Evolutionary conservation across 2,888 invertebrate species (phyloP), one percentile per base, ranked within the genome.

Genomic region (Drosophila multiciliata): DNA sequence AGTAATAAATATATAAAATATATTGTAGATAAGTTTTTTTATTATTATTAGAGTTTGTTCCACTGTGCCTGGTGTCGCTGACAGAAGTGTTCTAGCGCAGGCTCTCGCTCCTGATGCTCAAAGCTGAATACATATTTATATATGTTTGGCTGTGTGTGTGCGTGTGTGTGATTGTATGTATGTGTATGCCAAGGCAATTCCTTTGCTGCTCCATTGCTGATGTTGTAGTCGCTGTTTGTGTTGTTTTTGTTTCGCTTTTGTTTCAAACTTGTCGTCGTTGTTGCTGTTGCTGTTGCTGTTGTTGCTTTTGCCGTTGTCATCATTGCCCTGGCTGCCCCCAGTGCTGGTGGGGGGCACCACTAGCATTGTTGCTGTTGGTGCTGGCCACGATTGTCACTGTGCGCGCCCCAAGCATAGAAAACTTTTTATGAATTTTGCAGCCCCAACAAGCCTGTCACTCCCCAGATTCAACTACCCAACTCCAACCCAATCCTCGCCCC

Each of bases 361-460:
- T 67, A 65, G 75, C 74, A 80, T 85, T 85, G 83, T 55, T 55
- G 54, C 36, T 87, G 70, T 68, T 75, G 83, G 84, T 83, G 80
- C 84, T 82, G 78, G 84, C 84, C 87, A 75, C 87, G 89, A 87
- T 89, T 89, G 85, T 88, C 82, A 81, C 87, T 90, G 90, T 80
- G 80, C 89, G 82, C 86, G 89, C 91, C 85, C 80, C 77, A 68
- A 78, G 90, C 89, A 73, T 85, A 90, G 90, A 84, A 87, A 90
- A 87, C 72, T 85, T 89, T 87, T 82, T 83, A 90, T 83, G 84
- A 89, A 80, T 90, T 80, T 77, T 79, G 72, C 66, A 59, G 52
- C 62, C 64, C 57, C 54, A 50, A 36, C 42, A 12, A 42, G 54
- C 45, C 48, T 48, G 54, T 38, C 54, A 38, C 36, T 33, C 61